Conservation (phyloP, 2,797 vertebrate species). For the Adrianichthys oophorus region DNA sequence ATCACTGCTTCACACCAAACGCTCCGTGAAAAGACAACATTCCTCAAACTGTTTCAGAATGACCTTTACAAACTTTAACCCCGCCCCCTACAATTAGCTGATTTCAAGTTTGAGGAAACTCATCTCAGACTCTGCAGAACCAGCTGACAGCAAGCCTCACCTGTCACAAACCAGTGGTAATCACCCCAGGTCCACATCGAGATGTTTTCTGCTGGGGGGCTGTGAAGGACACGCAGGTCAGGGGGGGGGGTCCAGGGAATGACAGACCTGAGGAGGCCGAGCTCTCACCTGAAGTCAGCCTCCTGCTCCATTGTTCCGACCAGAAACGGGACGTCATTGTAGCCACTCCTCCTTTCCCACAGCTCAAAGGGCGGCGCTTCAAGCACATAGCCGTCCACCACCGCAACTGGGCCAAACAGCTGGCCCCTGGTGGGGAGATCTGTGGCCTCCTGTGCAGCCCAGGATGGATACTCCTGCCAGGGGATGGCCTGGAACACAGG, state of each 20-base stretch:
- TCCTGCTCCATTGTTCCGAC: slow-evolving; percentile 80
- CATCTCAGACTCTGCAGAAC: background rate
- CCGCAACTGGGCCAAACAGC: slow-evolving; percentile 62
- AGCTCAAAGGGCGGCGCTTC: slow-evolving; percentile 63
- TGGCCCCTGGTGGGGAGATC: slow-evolving; percentile 71
- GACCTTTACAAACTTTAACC: no score
- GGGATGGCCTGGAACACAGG: slow-evolving; percentile 69
- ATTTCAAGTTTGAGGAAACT: no score
- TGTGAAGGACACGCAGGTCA: slow-evolving; percentile 40
- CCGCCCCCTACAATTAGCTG: no score
- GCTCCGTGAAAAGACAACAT: no score
- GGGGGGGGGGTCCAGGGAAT: background rate
- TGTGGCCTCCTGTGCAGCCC: slow-evolving; percentile 56
- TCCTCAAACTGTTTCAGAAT: no score
- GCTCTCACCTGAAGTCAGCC: slow-evolving; percentile 68
- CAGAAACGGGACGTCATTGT: slow-evolving; percentile 76
- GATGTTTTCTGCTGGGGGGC: slow-evolving; percentile 71
- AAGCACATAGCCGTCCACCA: slow-evolving; percentile 79
- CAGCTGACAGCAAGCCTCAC: slow-evolving; percentile 41
- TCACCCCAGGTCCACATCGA: slow-evolving; percentile 76
- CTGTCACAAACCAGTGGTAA: slow-evolving; percentile 76
- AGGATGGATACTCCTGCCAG: slow-evolving; percentile 75
- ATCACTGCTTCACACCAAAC: no score
- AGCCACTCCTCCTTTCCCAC: slow-evolving; percentile 62
- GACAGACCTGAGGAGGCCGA: background rate